Conservation (phyloP, 2,888 invertebrate genomes). For the Bugula neritina region DNA sequence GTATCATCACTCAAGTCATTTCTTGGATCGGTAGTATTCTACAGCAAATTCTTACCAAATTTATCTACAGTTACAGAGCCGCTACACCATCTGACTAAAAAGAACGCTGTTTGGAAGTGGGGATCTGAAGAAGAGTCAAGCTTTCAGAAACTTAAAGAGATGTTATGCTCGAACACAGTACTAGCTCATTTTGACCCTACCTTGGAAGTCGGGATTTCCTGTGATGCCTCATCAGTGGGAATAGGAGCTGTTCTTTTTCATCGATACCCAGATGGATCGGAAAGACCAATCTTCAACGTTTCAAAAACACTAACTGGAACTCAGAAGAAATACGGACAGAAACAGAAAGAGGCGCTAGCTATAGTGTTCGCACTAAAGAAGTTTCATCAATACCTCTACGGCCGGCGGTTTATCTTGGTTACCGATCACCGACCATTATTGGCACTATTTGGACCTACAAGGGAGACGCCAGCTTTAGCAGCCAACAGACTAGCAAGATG, state of each 20-base stretch:
- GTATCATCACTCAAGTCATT: constrained; percentile 28
- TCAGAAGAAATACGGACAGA: constrained; percentile 30
- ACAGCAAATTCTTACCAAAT: constrained; percentile 30
- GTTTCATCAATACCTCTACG: constrained; percentile 30
- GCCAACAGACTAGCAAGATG: constrained; percentile 28
- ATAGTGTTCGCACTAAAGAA: constrained; percentile 30
- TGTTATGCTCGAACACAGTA: constrained; percentile 27
- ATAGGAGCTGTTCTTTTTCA: constrained; percentile 32
- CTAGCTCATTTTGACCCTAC: constrained; percentile 31
- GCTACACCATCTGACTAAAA: constrained; percentile 29
- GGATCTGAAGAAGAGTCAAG: constrained; percentile 22
- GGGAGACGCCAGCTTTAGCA: constrained; percentile 28
- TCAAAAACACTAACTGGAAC: constrained; percentile 29
- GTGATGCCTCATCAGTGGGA: constrained; percentile 32
- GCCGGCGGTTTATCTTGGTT: constrained; percentile 28
- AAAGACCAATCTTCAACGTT: constrained; percentile 29
- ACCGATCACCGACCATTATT: constrained; percentile 29
- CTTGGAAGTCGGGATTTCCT: constrained; percentile 29
- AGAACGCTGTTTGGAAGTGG: constrained; percentile 28
- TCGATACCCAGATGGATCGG: constrained; percentile 29
- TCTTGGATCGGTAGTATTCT: constrained; percentile 30
- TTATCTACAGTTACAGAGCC: constrained; percentile 29
- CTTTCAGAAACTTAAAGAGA: constrained; percentile 25
- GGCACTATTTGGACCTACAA: no score
- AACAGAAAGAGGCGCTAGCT: constrained; percentile 31